Base-by-base conservation (phyloP, 2,888 invertebrate species). In the Brachylomia viminalis region DNA sequence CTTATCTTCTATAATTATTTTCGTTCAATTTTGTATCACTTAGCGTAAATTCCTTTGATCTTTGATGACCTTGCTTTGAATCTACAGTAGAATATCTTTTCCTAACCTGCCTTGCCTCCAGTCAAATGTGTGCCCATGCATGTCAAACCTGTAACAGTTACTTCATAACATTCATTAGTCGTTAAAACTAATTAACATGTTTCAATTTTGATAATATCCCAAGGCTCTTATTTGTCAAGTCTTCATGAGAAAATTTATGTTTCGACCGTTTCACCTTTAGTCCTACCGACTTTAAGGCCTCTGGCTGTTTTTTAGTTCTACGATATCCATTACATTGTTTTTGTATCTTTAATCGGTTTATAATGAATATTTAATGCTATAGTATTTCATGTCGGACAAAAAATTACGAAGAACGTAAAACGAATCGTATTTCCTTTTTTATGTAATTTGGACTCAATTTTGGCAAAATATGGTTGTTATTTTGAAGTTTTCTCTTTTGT, bases 321-420 rank as follows among this genome's bases (percentile, higher is more conserved):
- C 65, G 54, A 75, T 82, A 80, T 79, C 62, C 72, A 79, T 85
- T 84, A 84, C 80, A 82, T 65, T 68, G 68, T 82, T 88, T 88
- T 88, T 88, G 73, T 80, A 61, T 62, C 73, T 79, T 67, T 88
- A 88, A 87, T 87, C 78, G 77, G 58, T 84, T 86, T 87, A 77
- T 88, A 87, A 88, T 86, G 88, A 87, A 84, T 83, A 77, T 82
- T 80, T 87, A 87, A 87, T 88, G 75, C 67, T 84, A 87, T 82
- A 83, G 81, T 78, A 85, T 85, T 80, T 76, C 73, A 38, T 68
- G 30, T 66, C 56, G 42, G 38, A 58, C 64, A 79, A 85, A 83
- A 87, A 81, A 76, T 33, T 49, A 75, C 45, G 62, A 72, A 27
- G 70, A 80, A 59, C 84, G 13, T 64, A 75, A 69, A 75, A 80